Base-by-base conservation (phyloP, 2,113 vertebrate genomes). In the Otus sunia region DNA sequence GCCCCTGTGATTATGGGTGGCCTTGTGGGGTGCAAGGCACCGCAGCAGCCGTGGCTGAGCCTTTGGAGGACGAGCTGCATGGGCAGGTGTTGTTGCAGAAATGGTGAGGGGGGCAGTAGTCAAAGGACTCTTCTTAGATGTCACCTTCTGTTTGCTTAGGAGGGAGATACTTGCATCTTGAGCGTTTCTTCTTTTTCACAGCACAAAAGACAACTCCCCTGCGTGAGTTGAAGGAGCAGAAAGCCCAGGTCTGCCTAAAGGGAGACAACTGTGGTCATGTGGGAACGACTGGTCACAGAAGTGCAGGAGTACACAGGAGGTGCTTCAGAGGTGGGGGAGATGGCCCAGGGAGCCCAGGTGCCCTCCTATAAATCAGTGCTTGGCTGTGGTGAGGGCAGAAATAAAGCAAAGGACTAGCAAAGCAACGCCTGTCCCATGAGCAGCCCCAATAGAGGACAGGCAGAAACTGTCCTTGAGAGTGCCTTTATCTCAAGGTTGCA, bases 91-190 rank as follows among this genome's bases (percentile, higher is more conserved):
- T 45, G 6, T n/a, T 50, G 77, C 82, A 85, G 55, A 66, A 58
- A 34, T 8, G 29, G 25, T 0, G 0, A 22, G 15, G 32, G 18
- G 21, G 18, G 3, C 2, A 1, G 29, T 15, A 11, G 21, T 39
- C 27, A 47, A 8, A 49, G 49, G 47, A 11, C 26, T 76, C 10
- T 55, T 64, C 36, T 52, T 52, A 29, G 12, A n/a, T 36, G 20
- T 52, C 26, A 16, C 32, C 56, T 73, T 60, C 47, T 77, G 30
- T n/a, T 47, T 77, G 30, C 27, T 66, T 71, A 30, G 37, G 45
- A 43, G 47, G n/a, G 27, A 75, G 21, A 15, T 37, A 15, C 27
- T 49, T 21, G 20, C 18, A 20, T 32, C 63, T 36, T 2, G 1
- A 39, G 20, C 12, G 25, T 92, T 90, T 69, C 32, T 78, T 67